Base-by-base conservation (phyloP, 2,113 vertebrate species). In the Seriola aureovittata region DNA sequence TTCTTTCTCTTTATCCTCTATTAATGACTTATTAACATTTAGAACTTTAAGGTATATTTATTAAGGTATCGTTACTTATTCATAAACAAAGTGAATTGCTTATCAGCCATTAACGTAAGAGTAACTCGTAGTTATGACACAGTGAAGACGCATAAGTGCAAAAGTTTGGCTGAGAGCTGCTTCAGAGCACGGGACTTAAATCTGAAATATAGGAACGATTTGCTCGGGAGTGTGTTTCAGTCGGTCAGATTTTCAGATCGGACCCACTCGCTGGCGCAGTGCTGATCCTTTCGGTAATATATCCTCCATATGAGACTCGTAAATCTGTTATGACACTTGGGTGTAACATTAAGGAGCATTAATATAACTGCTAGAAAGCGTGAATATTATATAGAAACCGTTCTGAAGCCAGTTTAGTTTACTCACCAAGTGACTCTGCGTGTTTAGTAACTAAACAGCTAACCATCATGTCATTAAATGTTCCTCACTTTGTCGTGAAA, bases 281-380 rank as follows among this genome's bases (percentile, higher is more conserved):
- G 11, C 38, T 23, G 7, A 63, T 25, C 55, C 3, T 62, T 64
- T 36, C 1, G 91, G 86, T 91, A 89, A 86, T 57, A 19, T 40
- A 23, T 13, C 8, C 4, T n/a, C 0, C 5, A 55, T 29, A 6
- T 46, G 1, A 23, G 0, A 60, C 0, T 29, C 1, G 25, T 54
- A 34, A 7, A 11, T 58, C 29, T 25, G 2, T 3, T 23, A 40
- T 80, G 23, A 80, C 62, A 29, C 5, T 36, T 21, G 3, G 0
- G 42, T 64, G 5, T 67, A 65, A 48, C 23, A 55, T 5, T 3
- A 1, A 16, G 3, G 3, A 38, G 0, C 0, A 42, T 4, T 3
- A 8, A 3, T 1, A 1, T 6, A 7, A n/a, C 12, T 32, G 1
- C 8, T 10, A 9, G 1, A 21, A 13, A 63, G 2, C 8, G 4